Conservation (phyloP, 1,140 invertebrate genomes). For the Adoxophyes honmai region DNA sequence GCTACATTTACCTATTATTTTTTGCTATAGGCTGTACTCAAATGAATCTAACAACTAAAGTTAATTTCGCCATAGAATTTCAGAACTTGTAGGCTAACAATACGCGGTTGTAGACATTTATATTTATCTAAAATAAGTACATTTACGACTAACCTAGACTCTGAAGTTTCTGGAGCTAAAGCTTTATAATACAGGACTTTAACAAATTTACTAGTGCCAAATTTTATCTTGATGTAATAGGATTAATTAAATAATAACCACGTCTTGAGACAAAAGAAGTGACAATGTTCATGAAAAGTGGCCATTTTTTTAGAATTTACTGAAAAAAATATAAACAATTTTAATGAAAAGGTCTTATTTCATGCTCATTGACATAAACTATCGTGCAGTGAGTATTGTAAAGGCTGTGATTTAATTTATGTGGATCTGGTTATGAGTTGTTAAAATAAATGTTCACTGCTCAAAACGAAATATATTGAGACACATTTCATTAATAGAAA, state of each 20-base stretch:
- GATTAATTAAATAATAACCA: neutral
- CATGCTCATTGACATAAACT: neutral
- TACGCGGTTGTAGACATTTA: no score
- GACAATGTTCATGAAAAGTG: neutral
- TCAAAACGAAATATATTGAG: conserved; percentile 16
- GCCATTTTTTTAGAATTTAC: neutral
- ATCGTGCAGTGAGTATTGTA: conserved; percentile 34
- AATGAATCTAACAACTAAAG: no score
- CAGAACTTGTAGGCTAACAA: no score
- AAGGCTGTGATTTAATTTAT: conserved; percentile 71
- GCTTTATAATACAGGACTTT: conserved; percentile 30
- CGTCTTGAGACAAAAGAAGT: neutral
- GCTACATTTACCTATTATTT: no score
- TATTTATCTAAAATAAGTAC: no score
- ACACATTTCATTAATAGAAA: no score
- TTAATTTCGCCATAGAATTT: no score
- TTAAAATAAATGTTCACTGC: conserved; percentile 24
- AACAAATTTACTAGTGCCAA: conserved; percentile 41
- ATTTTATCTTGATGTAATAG: conserved; percentile 29
- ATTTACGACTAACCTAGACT: neutral
- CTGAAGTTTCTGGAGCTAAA: conserved; percentile 22
- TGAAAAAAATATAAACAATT: neutral
- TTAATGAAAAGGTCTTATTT: neutral
- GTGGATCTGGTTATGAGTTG: conserved; percentile 50
- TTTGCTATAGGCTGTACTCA: no score